A percentile compares a stretch with the other conserved stretches of the same genome.
phyloP scores from a whole-genome alignment of 1,140 invertebrate genomes.

The Zaprionus africanus region DNA sequence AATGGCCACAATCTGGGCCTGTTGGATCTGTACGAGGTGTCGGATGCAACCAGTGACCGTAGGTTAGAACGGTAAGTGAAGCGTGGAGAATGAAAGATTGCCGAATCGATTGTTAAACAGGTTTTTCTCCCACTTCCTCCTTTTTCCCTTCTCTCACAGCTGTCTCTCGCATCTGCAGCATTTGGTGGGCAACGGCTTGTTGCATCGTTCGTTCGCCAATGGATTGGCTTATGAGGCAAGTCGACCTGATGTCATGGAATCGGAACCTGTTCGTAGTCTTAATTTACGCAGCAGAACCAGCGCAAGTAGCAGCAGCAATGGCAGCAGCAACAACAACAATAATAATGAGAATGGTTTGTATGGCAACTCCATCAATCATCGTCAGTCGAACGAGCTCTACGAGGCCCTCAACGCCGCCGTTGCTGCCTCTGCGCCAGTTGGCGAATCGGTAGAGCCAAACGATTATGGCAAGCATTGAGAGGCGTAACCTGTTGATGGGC shows the following conservation, averaged over 20 bases:
- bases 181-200: slow-evolving; percentile 84
- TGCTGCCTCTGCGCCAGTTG: slow-evolving; percentile 17
- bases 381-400: slow-evolving; percentile 74
- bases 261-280: neutral
- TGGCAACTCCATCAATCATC: slow-evolving; percentile 53
- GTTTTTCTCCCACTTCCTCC: neutral
- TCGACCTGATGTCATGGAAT: slow-evolving; percentile 44
- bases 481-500: neutral
- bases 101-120: neutral
- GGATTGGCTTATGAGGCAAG: slow-evolving; percentile 45
- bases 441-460: slow-evolving; percentile 52
- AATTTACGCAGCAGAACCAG: slow-evolving; percentile 32
- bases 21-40: slow-evolving; percentile 66
- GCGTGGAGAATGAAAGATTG: neutral
- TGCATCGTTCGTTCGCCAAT: slow-evolving; percentile 49
- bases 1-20: slow-evolving; percentile 57
- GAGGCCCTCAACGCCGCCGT: slow-evolving; percentile 63
- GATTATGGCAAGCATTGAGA: slow-evolving; percentile 75
- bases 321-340: slow-evolving; percentile 8
- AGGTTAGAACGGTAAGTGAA: slow-evolving; percentile 68
- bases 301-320: slow-evolving; percentile 7
- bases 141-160: slow-evolving; percentile 53
- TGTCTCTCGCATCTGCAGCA: slow-evolving; percentile 85
- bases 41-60: slow-evolving; percentile 49
- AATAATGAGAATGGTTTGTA: slow-evolving; percentile 52